Conservation (phyloP, 2,888 invertebrate genomes). For the Drosophila fungiperda region DNA sequence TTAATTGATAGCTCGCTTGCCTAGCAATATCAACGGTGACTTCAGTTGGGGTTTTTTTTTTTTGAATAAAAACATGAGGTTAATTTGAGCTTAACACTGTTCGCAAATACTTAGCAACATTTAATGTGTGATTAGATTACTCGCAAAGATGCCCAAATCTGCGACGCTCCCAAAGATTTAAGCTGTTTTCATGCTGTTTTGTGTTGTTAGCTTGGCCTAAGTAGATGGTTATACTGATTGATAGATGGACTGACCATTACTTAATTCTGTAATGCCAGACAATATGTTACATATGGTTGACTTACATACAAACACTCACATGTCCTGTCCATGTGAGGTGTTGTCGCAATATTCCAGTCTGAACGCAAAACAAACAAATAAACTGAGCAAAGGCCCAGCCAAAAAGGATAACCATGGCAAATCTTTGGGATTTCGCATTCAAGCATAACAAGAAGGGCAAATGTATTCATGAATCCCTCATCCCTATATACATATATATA, state of each 20-base stretch:
- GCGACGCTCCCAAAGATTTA: neutral
- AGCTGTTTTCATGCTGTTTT: neutral
- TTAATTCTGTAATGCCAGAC: slow-evolving; percentile 10
- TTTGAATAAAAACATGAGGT: neutral
- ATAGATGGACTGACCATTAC: slow-evolving; percentile 15
- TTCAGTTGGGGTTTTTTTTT: neutral
- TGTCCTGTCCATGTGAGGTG: slow-evolving; percentile 15
- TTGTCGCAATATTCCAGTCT: slow-evolving; percentile 60
- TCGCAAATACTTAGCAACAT: neutral
- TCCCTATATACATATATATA: neutral
- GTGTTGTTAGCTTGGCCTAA: neutral
- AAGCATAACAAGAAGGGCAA: slow-evolving; percentile 33
- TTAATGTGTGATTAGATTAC: neutral
- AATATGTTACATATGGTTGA: slow-evolving; percentile 30
- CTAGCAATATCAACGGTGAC: neutral
- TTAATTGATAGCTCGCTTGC: neutral
- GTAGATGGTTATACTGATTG: neutral
- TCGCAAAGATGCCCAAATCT: neutral
- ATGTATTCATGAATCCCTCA: slow-evolving; percentile 24
- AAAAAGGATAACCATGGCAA: slow-evolving; percentile 34
- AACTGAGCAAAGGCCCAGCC: slow-evolving; percentile 28
- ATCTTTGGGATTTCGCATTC: slow-evolving; percentile 47
- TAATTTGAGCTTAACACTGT: neutral
- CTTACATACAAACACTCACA: neutral
- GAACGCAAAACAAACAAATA: slow-evolving; percentile 47